phyloP scores from a whole-genome alignment of 2,888 invertebrate species.

The Diplazon laetatorius region DNA sequence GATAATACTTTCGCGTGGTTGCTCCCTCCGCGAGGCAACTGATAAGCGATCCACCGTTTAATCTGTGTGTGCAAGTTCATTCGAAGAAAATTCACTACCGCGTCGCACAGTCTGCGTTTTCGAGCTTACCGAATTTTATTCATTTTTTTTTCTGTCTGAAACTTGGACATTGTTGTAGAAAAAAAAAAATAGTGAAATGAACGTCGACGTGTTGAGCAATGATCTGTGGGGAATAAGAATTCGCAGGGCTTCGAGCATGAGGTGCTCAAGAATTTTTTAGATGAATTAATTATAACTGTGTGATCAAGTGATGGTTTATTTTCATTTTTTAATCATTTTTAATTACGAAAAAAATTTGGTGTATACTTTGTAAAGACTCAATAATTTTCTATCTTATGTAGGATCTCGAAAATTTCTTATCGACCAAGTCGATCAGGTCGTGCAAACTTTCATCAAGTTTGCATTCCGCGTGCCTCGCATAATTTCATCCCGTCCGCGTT shows the following conservation, averaged over 20 bases:
- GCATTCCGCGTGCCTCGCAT: constrained; percentile 1
- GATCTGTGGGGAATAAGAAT: constrained; percentile 72
- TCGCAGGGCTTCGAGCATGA: constrained; percentile 41
- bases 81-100: constrained; percentile 16
- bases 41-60: constrained; percentile 42
- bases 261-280: constrained; percentile 21
- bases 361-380: background rate
- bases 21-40: background rate
- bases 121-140: background rate
- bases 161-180: background rate
- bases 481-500: too few relatives aligned
- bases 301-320: constrained; percentile 2
- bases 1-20: constrained; percentile 35
- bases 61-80: constrained; percentile 5
- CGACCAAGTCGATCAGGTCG: background rate
- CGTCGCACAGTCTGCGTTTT: background rate
- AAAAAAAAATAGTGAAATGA: constrained; percentile 17
- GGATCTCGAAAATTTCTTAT: background rate
- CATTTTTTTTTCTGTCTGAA: too few relatives aligned
- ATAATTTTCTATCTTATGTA: background rate
- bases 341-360: too few relatives aligned
- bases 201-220: constrained; percentile 71
- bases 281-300: too few relatives aligned
- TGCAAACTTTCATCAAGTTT: constrained; percentile 12
- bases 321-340: too few relatives aligned